Conservation (phyloP, 1,140 invertebrate genomes). For the Atta colombica region DNA sequence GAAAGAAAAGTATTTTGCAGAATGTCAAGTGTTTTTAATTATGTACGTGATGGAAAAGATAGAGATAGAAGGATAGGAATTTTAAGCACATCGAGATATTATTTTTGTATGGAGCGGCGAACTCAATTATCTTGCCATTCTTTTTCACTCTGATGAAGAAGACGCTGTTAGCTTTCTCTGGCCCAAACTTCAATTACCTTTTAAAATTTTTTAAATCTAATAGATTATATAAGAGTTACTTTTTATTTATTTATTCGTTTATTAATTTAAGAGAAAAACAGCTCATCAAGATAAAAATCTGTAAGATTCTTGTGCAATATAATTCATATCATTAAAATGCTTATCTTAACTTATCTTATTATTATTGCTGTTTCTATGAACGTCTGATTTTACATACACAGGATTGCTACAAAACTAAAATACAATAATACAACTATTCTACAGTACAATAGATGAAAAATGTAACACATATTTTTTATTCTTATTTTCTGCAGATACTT, state of each 20-base stretch:
- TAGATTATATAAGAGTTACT: not conserved
- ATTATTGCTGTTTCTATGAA: not conserved
- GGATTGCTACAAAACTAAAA: too few species aligned
- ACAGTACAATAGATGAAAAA: not conserved
- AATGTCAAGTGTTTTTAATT: conserved; percentile 1
- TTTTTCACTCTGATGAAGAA: too few species aligned
- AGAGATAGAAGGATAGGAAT: not conserved
- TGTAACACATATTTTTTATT: not conserved
- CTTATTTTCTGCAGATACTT: not conserved
- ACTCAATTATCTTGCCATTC: too few species aligned
- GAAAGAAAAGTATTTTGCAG: not conserved
- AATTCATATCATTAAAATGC: not conserved
- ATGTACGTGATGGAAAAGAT: not conserved
- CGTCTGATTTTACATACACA: not conserved
- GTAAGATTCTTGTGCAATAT: not conserved
- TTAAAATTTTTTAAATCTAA: not conserved
- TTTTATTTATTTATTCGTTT: not conserved
- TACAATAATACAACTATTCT: not conserved
- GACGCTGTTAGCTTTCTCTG: too few species aligned
- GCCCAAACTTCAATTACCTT: not conserved
- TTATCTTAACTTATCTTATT: not conserved
- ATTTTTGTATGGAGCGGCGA: not conserved
- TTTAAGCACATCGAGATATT: not conserved
- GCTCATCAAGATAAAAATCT: not conserved
- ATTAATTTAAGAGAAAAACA: not conserved